These are phyloP conservation scores for Lepidocolaptes lacrymiger DNA, from an alignment of 2,797 vertebrate species.

Conservation along the genomic window DNA sequence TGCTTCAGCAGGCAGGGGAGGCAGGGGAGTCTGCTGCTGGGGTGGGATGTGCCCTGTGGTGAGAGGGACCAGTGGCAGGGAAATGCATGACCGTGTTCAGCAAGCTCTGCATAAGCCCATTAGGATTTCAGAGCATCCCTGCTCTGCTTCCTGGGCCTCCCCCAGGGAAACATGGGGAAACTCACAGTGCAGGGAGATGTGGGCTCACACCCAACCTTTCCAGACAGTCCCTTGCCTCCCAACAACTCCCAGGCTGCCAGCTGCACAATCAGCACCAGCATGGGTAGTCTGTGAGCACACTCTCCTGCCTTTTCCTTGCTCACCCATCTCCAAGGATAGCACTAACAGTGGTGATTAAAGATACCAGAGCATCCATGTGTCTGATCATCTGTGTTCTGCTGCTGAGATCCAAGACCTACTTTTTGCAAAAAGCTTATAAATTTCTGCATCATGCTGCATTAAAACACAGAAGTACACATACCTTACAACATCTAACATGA, in stretches of 20 bases:
- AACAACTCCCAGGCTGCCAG: not conserved
- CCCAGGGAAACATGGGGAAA: not conserved
- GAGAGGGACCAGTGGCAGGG: not conserved
- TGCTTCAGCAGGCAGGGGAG: not conserved
- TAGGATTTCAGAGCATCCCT: not conserved
- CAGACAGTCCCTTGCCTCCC: not conserved
- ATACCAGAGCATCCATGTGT: not conserved
- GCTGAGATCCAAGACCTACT: not conserved
- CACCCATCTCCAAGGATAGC: not conserved
- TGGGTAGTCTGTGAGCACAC: fast-evolving
- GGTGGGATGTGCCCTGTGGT: not conserved
- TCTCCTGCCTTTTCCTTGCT: not conserved
- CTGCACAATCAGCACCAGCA: not conserved
- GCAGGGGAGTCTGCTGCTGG: not conserved
- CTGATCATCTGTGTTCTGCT: not conserved
- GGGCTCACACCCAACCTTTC: not conserved
- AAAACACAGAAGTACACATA: not conserved
- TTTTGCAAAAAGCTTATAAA: not conserved
- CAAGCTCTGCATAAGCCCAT: not conserved
- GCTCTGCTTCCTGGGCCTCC: not conserved
- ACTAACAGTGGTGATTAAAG: not conserved
- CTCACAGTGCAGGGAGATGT: fast-evolving
- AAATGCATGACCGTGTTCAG: fast-evolving
- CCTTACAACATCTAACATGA: not conserved
- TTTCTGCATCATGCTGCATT: not conserved